Percentiles rank a stretch among this genome's conserved stretches.
Evolutionary conservation across 2,888 invertebrate genomes (phyloP).

Genomic region (Nycteola revayana): DNA sequence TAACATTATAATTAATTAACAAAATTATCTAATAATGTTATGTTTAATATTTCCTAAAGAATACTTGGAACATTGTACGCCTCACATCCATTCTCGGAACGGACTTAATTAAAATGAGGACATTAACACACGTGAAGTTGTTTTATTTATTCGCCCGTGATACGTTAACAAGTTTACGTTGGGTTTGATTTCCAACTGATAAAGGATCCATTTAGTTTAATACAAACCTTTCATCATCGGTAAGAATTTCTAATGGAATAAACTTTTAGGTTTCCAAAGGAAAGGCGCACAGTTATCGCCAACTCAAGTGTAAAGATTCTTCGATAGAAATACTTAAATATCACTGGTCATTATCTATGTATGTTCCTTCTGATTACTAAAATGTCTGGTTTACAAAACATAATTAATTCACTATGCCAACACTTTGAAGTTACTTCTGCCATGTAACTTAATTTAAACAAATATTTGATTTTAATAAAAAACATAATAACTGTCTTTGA

Average conservation of each 20-base stretch:
- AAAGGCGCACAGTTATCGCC: constrained; percentile 34
- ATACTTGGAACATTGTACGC: constrained; percentile 35
- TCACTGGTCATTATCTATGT: constrained; percentile 8
- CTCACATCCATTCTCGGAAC: constrained; percentile 34
- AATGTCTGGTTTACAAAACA: no score
- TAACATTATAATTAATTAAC: constrained; percentile 44
- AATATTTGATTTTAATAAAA: no score
- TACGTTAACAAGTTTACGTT: constrained; percentile 57
- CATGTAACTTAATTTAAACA: no score
- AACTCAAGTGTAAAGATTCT: constrained; percentile 18
- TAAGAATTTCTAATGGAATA: constrained; percentile 57
- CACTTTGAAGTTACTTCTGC: no score
- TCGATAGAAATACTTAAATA: constrained; percentile 12
- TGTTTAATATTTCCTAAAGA: constrained; percentile 34
- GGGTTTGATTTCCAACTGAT: constrained; percentile 51
- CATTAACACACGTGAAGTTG: constrained; percentile 46
- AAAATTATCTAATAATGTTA: constrained; percentile 43
- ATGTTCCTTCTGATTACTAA: no score
- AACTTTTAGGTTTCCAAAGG: constrained; percentile 69
- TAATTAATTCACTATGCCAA: no score
- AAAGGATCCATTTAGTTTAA: constrained; percentile 44
- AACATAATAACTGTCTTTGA: no score
- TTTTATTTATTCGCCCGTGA: constrained; percentile 57
- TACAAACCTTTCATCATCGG: constrained; percentile 42
- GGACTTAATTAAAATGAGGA: constrained; percentile 43